Conservation (phyloP, 2,888 invertebrate species). For the Sussaba pulchella region DNA sequence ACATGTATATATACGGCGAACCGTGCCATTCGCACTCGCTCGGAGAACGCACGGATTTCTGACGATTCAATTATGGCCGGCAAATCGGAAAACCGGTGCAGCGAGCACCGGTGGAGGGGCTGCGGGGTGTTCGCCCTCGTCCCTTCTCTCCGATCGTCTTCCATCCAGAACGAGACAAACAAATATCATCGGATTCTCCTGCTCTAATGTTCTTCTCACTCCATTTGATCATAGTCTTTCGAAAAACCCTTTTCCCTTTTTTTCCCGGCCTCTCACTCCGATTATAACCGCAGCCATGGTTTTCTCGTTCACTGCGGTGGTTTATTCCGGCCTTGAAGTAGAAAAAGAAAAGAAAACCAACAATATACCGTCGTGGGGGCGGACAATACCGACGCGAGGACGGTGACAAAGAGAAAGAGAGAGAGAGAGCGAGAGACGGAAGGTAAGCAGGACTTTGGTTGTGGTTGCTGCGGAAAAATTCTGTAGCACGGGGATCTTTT, state of each 20-base stretch:
- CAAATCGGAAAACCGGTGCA: constrained; percentile 1
- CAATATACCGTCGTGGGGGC: constrained; percentile 36
- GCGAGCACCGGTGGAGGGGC: too few relatives aligned
- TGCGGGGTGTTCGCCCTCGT: constrained; percentile 24
- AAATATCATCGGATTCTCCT: constrained; percentile 43
- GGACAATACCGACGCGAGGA: constrained; percentile 48
- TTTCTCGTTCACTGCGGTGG: constrained; percentile 1
- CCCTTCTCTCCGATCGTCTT: constrained; percentile 3
- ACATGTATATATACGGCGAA: not conserved
- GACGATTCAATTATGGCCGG: constrained; percentile 74
- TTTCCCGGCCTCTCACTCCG: constrained; percentile 17
- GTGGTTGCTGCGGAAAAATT: constrained; percentile 26
- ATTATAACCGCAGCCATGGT: constrained; percentile 35
- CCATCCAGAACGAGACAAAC: constrained; percentile 29
- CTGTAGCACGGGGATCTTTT: constrained; percentile 24
- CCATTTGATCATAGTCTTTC: constrained; percentile 15
- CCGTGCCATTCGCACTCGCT: constrained; percentile 18
- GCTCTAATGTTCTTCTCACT: constrained; percentile 5
- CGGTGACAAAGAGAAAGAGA: not conserved
- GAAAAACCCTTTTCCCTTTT: constrained; percentile 48
- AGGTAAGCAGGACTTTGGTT: not conserved
- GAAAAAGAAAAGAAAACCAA: constrained; percentile 36
- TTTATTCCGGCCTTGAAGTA: constrained; percentile 12
- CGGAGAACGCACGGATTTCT: constrained; percentile 69
- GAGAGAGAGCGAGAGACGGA: not conserved